Evolutionary conservation across 2,888 invertebrate species (phyloP).

Genomic region (Acanthoscelides obtectus): DNA sequence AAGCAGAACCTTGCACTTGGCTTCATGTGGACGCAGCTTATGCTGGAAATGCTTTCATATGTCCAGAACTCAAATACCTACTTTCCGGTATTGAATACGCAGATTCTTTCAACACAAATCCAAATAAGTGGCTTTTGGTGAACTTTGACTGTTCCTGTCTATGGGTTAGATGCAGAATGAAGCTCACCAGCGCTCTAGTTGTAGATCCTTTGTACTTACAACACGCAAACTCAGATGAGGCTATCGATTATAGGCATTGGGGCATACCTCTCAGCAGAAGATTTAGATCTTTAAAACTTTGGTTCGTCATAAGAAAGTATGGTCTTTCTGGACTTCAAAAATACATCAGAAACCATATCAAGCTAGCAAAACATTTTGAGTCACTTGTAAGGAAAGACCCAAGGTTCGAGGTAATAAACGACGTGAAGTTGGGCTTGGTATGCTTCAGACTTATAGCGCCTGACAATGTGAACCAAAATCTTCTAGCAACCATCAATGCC

Average conservation of each 20-base stretch:
- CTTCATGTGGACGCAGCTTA: conserved; percentile 86
- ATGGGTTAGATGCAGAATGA: conserved; percentile 75
- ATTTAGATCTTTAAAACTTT: conserved; percentile 80
- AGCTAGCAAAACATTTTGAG: conserved; percentile 72
- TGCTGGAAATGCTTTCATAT: conserved; percentile 80
- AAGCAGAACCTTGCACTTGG: conserved; percentile 63
- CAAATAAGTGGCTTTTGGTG: conserved; percentile 82
- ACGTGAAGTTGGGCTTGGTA: conserved; percentile 70
- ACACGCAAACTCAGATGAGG: conserved; percentile 69
- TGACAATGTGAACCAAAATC: conserved; percentile 66
- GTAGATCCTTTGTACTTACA: conserved; percentile 84
- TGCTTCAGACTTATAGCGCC: conserved; percentile 70
- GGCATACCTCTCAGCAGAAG: conserved; percentile 81
- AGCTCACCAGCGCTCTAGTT: conserved; percentile 74
- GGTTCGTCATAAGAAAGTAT: conserved; percentile 81
- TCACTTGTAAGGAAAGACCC: conserved; percentile 61
- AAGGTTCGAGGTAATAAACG: conserved; percentile 73
- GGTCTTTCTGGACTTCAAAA: conserved; percentile 77
- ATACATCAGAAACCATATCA: conserved; percentile 79
- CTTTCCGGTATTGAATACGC: conserved; percentile 68
- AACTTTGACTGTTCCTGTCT: conserved; percentile 83
- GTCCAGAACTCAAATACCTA: conserved; percentile 71
- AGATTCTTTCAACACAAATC: conserved; percentile 83
- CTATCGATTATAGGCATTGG: conserved; percentile 76
- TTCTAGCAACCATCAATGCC: conserved; percentile 75